phyloP scores from a whole-genome alignment of 1,140 invertebrate genomes.

The Papilio polyxenes region DNA sequence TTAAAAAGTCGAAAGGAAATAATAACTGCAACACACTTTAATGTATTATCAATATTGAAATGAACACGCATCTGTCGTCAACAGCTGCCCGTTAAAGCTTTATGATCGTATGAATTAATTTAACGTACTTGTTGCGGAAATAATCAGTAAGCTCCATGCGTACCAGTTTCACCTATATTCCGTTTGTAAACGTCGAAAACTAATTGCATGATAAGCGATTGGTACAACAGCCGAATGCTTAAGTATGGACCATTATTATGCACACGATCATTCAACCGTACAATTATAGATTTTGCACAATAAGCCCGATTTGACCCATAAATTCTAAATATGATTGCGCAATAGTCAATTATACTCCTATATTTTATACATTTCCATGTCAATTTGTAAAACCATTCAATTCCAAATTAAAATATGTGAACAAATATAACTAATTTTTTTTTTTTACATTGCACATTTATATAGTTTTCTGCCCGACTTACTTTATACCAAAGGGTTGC shows the following conservation, averaged over 20 bases:
- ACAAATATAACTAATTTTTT: too few species aligned
- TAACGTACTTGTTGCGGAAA: slow-evolving; percentile 20
- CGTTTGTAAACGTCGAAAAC: slow-evolving; percentile 7
- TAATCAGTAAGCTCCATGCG: not conserved
- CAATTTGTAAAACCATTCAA: too few species aligned
- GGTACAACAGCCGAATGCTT: not conserved
- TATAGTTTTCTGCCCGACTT: too few species aligned
- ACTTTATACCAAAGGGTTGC: not conserved
- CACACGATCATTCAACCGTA: not conserved
- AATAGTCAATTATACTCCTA: too few species aligned
- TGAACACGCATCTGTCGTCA: slow-evolving; percentile 1
- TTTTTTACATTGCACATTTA: not conserved
- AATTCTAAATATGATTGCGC: not conserved
- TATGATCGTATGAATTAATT: not conserved
- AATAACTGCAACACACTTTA: not conserved
- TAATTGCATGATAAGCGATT: slow-evolving; percentile 8
- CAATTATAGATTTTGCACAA: slow-evolving; percentile 7
- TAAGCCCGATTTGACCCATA: not conserved
- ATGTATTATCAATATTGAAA: not conserved
- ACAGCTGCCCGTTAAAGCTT: slow-evolving; percentile 18
- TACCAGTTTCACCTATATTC: not conserved
- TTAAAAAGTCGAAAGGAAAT: not conserved
- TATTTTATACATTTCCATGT: too few species aligned
- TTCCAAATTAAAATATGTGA: too few species aligned
- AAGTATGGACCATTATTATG: not conserved